Evolutionary conservation across 2,888 invertebrate genomes (phyloP), one percentile per base, ranked within the genome.

Genomic region (Tupiocoris notatus): DNA sequence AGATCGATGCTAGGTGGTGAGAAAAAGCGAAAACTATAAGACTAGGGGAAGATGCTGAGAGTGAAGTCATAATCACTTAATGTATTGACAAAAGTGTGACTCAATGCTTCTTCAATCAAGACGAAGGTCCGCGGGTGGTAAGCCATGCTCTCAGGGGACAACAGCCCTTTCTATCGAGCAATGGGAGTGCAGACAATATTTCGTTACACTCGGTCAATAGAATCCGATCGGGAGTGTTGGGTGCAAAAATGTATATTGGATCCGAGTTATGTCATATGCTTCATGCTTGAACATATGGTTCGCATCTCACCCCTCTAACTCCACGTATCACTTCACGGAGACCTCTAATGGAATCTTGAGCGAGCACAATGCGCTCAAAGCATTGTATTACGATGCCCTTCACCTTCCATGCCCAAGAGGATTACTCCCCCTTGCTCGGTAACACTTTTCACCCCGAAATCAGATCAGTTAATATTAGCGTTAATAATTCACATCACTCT

Each of bases 11-110:
- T 59, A 18, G 18, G 18, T n/a, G 59, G 59, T 59, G 59, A 59
- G 59, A 39, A 39, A 39, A 39, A 39, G 3, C 39, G 39, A 39
- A 39, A 39, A 7, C 39, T 39, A 39, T 39, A 39, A 39, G 12
- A 54, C 16, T 7, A 54, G 17, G 18, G 59, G n/a, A 17, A 20
- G 64, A 20, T 17, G n/a, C 6, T 16, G 59, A 18, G 54, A n/a
- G 65, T 62, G 76, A 68, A 54, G 62, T 76, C 76, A 76, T 76
- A 76, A 76, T 76, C 76, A 76, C 76, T 76, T 76, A 76, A 76
- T 76, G 76, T 76, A 76, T 76, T 76, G 76, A 76, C 76, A 76
- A 68, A 68, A 76, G 76, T 65, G 76, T 76, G 76, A 76, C 68
- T 76, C 76, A 76, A 76, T 76, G 39, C 39, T 39, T n/a, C 59